Percentiles rank a stretch among this genome's conserved stretches.
Conservation (phyloP, 2,888 invertebrate species). For the Agrochola circellaris region DNA sequence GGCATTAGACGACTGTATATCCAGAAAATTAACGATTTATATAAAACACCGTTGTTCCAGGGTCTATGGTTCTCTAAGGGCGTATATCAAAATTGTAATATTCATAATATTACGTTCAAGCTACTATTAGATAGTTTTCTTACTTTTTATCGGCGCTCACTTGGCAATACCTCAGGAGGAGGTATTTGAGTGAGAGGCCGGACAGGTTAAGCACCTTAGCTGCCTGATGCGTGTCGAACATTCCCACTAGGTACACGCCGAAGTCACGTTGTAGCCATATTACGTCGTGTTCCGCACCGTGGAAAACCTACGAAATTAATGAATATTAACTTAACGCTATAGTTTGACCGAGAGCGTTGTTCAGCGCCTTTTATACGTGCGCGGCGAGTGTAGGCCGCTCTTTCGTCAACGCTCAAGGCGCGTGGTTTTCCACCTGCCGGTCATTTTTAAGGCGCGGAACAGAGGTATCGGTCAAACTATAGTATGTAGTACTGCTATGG, state of each 20-base stretch:
- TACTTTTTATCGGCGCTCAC: slow-evolving; percentile 95
- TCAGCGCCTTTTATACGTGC: no score
- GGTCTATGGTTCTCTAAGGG: no score
- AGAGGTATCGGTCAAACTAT: no score
- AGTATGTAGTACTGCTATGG: background rate
- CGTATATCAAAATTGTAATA: background rate
- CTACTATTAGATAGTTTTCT: slow-evolving; percentile 48
- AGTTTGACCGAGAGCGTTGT: no score
- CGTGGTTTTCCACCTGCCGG: no score
- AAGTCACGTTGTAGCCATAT: slow-evolving; percentile 99
- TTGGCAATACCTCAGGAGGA: slow-evolving; percentile 95
- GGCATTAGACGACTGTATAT: background rate
- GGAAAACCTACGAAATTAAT: slow-evolving; percentile 93
- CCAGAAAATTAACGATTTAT: background rate
- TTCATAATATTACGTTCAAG: background rate
- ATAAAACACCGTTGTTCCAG: background rate
- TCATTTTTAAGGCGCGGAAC: no score
- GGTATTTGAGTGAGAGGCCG: slow-evolving; percentile 93
- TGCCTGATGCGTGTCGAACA: slow-evolving; percentile 99
- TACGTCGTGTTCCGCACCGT: slow-evolving; percentile 97
- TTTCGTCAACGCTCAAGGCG: no score
- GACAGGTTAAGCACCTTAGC: slow-evolving; percentile 93
- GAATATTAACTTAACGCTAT: background rate
- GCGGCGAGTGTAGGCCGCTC: no score
- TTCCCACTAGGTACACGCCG: slow-evolving; percentile 97